A percentile compares a stretch with the other conserved stretches of the same genome.
Conservation (phyloP, 2,888 invertebrate species). For the Agriopis aurantiaria region DNA sequence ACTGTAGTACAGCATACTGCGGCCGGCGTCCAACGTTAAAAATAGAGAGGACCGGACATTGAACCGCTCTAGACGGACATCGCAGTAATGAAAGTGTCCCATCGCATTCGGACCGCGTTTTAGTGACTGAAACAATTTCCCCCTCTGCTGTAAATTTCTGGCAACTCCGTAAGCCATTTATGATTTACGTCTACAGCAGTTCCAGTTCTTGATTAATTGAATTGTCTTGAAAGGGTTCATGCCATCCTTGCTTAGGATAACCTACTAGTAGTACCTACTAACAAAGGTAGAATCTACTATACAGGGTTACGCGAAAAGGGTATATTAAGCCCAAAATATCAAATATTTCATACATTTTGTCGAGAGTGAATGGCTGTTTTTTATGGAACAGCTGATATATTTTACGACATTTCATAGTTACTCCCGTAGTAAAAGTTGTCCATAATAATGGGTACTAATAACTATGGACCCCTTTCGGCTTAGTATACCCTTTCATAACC, state of each 20-base stretch:
- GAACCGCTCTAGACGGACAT: conserved; percentile 79
- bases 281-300: background rate
- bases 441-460: too few species aligned
- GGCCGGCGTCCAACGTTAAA: conserved; percentile 65
- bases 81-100: conserved; percentile 80
- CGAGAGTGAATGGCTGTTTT: too few species aligned
- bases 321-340: too few species aligned
- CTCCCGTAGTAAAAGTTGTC: too few species aligned
- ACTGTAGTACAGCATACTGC: conserved; percentile 2
- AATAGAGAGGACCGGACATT: conserved; percentile 82
- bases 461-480: too few species aligned
- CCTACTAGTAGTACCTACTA: background rate
- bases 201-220: conserved; percentile 40
- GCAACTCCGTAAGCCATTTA: conserved; percentile 45
- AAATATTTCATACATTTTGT: too few species aligned
- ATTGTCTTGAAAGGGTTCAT: conserved; percentile 27
- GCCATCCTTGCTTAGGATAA: conserved; percentile 6
- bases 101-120: conserved; percentile 64
- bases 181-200: conserved; percentile 43
- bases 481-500: too few species aligned
- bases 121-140: conserved; percentile 74
- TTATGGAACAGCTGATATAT: too few species aligned
- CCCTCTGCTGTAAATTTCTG: conserved; percentile 52
- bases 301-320: too few species aligned
- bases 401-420: too few species aligned